Conservation (phyloP, 2,113 vertebrate genomes). For the Pitta sordida region DNA sequence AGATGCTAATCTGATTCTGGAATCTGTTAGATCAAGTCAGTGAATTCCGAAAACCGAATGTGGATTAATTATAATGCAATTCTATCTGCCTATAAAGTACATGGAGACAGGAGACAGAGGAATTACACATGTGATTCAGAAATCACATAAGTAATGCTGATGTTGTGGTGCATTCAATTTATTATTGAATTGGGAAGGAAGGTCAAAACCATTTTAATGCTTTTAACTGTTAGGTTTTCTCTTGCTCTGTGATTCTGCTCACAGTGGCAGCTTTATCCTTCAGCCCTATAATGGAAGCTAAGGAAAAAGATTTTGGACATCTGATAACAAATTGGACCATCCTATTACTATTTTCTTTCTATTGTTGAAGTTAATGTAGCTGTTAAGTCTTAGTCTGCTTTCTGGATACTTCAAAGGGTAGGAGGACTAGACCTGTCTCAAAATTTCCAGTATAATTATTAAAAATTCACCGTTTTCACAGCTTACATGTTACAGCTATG, state of each 20-base stretch:
- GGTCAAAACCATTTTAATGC: neutral
- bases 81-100: neutral
- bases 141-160: neutral
- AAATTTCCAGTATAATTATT: neutral
- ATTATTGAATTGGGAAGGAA: neutral
- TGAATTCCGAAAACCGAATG: neutral
- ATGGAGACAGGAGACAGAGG: neutral
- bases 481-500: neutral
- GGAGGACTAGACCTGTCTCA: neutral
- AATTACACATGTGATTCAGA: neutral
- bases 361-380: neutral
- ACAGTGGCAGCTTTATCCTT: neutral
- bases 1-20: neutral
- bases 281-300: neutral
- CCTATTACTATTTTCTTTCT: neutral
- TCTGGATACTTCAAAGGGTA: neutral
- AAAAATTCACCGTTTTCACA: neutral
- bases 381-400: neutral
- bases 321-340: neutral
- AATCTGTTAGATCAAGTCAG: neutral
- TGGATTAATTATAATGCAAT: neutral
- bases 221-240: neutral
- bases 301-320: neutral
- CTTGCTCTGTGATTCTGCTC: neutral
- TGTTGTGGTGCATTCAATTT: neutral